Evolutionary conservation across 2,113 vertebrate species (phyloP).

Genomic region (Oryzias woworae): DNA sequence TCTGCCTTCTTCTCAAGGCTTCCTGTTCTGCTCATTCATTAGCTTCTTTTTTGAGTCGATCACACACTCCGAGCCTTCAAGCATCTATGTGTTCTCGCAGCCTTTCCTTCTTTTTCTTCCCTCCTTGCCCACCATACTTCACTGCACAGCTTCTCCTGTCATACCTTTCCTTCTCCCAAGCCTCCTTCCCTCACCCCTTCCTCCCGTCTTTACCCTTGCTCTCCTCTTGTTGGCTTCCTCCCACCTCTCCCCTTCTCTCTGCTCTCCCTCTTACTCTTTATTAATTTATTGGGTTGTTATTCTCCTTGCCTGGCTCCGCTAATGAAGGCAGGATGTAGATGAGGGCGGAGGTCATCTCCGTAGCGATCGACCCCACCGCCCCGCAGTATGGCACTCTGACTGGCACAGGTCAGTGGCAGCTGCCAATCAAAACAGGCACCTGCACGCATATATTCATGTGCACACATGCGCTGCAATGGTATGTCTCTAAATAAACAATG

Average conservation of each 20-base stretch:
- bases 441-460: constrained; percentile 13
- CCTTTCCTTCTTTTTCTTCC: constrained; percentile 30
- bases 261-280: constrained; percentile 70
- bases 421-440: constrained; percentile 77
- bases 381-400: constrained; percentile 76
- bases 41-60: constrained; percentile 25
- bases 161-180: constrained; percentile 11
- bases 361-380: constrained; percentile 76
- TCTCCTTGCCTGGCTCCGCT: constrained; percentile 74
- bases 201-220: constrained; percentile 49
- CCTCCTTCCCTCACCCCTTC: constrained; percentile 21
- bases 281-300: constrained; percentile 83
- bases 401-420: constrained; percentile 81
- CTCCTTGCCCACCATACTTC: constrained; percentile 46
- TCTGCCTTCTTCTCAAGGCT: constrained; percentile 6
- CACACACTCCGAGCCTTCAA: constrained; percentile 10
- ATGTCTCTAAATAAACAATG: constrained; percentile 26
- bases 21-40: constrained; percentile 26
- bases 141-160: constrained; percentile 40
- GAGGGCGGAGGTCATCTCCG: constrained; percentile 79
- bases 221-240: constrained; percentile 41
- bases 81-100: constrained; percentile 19
- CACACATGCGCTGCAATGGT: constrained; percentile 16
- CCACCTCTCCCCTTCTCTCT: constrained; percentile 31
- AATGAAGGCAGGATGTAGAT: constrained; percentile 84